Evolutionary conservation across 2,888 invertebrate genomes (phyloP), one percentile per base, ranked within the genome.

Genomic region (Apeira syringaria): DNA sequence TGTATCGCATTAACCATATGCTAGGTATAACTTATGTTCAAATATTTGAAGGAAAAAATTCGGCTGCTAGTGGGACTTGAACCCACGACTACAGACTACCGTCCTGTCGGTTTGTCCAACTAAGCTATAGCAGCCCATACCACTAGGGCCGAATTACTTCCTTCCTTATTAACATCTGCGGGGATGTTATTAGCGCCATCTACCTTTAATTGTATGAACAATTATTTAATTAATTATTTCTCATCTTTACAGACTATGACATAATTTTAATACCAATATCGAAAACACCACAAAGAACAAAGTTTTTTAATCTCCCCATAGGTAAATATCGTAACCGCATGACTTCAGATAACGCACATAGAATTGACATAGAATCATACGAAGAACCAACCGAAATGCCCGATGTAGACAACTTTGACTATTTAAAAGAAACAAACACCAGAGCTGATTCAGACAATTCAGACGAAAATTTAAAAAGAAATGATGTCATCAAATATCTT

Each of bases 361-460:
- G 56, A 51, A 57, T 87, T 0, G 85, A 87, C 24, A 65, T 86
- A 1, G 78, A 76, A 52, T 47, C 69, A 3, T 83, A 82, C 28
- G 74, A 80, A 0, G 79, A 78, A 22, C 75, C 79, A 0, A 79
- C 80, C 0, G 74, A 79, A 18, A 22, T 60, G 4, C 70, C 79
- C 0, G 73, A 86, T 13, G 48, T 83, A 0, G 86, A 86, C 11
- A 69, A 62, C 12, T 65, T 77, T 7, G 78, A 85, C n/a, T 78
- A 75, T 29, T 61, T 48, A 1, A 61, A 61, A 32, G 64, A 74
- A 32, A 47, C 53, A 6, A 25, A 35, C 1, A 24, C 2, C 9
- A 9, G 3, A 9, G 24, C 8, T 1, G 5, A 6, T 1, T 5
- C 6, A 13, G 22, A 15, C 3, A 10, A 12, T 12, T 17, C 12